Evolutionary conservation across 2,888 invertebrate genomes (phyloP).

Genomic region (Macrophya annulata): DNA sequence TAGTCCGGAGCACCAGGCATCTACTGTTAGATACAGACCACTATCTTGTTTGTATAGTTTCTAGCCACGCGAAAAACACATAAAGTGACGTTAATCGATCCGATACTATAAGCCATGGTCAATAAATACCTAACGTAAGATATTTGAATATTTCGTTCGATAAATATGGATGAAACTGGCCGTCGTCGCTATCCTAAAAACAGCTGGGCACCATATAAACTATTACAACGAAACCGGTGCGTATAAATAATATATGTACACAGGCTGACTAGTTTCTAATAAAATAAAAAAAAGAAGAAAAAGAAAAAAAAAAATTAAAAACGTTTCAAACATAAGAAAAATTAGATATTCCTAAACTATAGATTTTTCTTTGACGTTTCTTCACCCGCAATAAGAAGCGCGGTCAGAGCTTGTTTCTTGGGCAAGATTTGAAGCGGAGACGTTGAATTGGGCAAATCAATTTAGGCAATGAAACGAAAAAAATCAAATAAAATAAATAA

Average conservation of each 20-base stretch:
- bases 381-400: background rate
- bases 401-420: background rate
- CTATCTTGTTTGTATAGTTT: conserved; percentile 6
- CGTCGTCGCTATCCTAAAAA: conserved; percentile 38
- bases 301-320: no score
- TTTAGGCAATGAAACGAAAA: conserved; percentile 59
- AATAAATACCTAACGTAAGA: background rate
- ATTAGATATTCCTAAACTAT: background rate
- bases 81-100: conserved; percentile 41
- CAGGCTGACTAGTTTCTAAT: background rate
- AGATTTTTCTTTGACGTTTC: background rate
- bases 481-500: background rate
- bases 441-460: conserved; percentile 59
- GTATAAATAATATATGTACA: conserved; percentile 11
- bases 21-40: background rate
- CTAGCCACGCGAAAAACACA: conserved; percentile 43
- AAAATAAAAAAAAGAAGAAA: no score
- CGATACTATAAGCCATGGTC: conserved; percentile 20
- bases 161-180: conserved; percentile 42
- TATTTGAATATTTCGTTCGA: conserved; percentile 37
- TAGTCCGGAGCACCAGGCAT: background rate
- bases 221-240: background rate
- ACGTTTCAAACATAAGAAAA: background rate
- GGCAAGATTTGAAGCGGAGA: background rate
- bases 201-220: conserved; percentile 31